Percentiles rank a stretch among this genome's conserved stretches.
phyloP scores from a whole-genome alignment of 2,888 invertebrate genomes.

The Arrhopalites spinosus region DNA sequence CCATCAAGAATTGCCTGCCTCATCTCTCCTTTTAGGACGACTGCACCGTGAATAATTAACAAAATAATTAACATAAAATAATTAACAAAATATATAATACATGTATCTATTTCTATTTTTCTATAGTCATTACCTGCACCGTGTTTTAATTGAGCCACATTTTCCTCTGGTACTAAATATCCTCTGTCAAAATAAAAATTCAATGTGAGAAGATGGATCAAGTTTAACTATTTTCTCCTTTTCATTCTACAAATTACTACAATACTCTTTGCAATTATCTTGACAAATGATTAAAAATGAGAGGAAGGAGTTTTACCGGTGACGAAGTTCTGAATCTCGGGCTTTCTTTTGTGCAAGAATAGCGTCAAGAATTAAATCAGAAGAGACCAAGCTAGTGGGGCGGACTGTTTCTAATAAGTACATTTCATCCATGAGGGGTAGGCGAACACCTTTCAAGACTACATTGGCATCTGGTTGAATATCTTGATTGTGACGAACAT shows the following conservation, averaged over 20 bases:
- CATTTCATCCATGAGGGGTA: slow-evolving; percentile 85
- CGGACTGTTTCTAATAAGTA: slow-evolving; percentile 88
- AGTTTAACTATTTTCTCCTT: too few species aligned
- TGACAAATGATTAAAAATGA: too few species aligned
- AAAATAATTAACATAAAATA: too few species aligned
- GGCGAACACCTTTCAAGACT: slow-evolving; percentile 65
- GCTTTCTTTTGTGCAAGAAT: slow-evolving; percentile 84
- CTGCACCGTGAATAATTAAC: slow-evolving; percentile 83
- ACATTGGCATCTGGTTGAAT: slow-evolving; percentile 59
- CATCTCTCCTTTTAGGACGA: slow-evolving; percentile 89
- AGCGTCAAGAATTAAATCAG: slow-evolving; percentile 91
- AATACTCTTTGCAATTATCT: too few species aligned
- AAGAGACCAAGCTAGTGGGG: slow-evolving; percentile 78
- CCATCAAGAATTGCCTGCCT: slow-evolving; percentile 86
- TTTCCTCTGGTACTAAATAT: slow-evolving; percentile 79
- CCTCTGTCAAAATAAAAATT: too few species aligned
- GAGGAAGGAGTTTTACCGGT: slow-evolving; percentile 83
- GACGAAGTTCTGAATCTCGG: slow-evolving; percentile 76
- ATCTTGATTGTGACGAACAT: slow-evolving; percentile 80
- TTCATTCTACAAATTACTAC: too few species aligned
- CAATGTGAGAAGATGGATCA: too few species aligned
- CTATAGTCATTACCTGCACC: too few species aligned
- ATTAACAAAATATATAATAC: too few species aligned
- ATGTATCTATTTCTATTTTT: too few species aligned
- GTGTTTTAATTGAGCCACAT: slow-evolving; percentile 80